These are phyloP conservation scores for Melanotaenia parkinsoni DNA, from an alignment of 2,797 vertebrate species.

Conservation along the genomic window DNA sequence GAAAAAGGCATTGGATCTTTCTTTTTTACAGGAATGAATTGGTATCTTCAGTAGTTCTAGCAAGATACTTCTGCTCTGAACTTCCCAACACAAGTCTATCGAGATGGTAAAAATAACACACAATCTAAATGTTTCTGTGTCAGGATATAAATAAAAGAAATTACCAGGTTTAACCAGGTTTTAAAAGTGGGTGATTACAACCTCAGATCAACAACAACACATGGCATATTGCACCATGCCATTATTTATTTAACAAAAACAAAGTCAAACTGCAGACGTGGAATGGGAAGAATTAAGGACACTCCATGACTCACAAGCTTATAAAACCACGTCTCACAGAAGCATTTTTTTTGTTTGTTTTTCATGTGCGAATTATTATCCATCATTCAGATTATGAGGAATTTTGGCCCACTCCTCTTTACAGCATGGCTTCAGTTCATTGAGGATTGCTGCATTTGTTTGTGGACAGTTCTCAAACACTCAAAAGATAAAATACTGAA, in stretches of 20 bases:
- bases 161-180: not conserved
- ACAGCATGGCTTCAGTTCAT: not conserved
- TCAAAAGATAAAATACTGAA: not conserved
- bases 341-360: not conserved
- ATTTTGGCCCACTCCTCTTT: not conserved
- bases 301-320: not conserved
- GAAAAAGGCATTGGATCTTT: no score
- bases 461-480: not conserved
- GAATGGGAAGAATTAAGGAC: not conserved
- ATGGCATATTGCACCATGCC: not conserved
- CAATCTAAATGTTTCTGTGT: not conserved
- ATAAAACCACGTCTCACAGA: not conserved
- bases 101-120: not conserved
- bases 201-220: no score
- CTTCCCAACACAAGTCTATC: no score
- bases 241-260: not conserved
- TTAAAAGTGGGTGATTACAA: not conserved
- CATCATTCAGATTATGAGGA: no score
- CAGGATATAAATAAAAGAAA: not conserved
- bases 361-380: not conserved
- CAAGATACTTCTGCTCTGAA: no score
- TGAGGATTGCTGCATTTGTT: not conserved
- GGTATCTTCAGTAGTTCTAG: not conserved
- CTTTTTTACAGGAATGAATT: not conserved
- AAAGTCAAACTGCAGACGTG: not conserved